A percentile compares a stretch with the other conserved stretches of the same genome.
phyloP scores from a whole-genome alignment of 2,113 vertebrate genomes.

The Pionites leucogaster region DNA sequence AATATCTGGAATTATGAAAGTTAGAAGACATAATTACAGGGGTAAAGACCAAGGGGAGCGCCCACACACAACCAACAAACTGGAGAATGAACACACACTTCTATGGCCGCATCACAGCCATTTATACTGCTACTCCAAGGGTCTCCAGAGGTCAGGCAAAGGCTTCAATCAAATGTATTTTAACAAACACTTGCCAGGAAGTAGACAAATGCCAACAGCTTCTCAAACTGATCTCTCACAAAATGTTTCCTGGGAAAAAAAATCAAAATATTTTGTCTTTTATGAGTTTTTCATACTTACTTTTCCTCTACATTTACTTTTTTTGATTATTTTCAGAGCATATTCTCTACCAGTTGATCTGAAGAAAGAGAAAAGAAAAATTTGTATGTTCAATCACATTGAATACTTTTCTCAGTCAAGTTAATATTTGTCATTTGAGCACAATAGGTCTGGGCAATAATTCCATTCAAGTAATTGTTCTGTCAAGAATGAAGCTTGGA shows the following conservation, averaged over 20 bases:
- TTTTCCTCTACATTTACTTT: conserved; percentile 97
- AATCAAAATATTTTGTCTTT: background rate
- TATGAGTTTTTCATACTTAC: conserved; percentile 70
- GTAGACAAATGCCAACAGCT: background rate
- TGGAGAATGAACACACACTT: background rate
- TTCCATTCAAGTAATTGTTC: background rate
- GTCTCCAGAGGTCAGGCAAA: background rate
- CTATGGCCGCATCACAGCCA: background rate
- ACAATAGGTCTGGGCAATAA: background rate
- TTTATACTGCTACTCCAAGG: background rate
- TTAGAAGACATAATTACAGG: background rate
- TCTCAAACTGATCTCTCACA: background rate
- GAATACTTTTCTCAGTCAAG: background rate
- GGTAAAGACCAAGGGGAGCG: background rate
- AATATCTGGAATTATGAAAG: background rate
- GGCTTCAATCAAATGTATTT: background rate
- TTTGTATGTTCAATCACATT: background rate
- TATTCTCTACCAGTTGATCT: conserved; percentile 93
- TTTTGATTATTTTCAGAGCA: conserved; percentile 98
- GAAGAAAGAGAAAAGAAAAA: conserved; percentile 41
- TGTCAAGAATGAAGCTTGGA: background rate
- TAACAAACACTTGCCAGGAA: background rate
- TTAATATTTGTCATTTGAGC: background rate
- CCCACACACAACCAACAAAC: background rate
- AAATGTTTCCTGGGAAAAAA: background rate